Evolutionary conservation across 2,888 invertebrate genomes (phyloP).

Genomic region (Drosophila trichaetosa): DNA sequence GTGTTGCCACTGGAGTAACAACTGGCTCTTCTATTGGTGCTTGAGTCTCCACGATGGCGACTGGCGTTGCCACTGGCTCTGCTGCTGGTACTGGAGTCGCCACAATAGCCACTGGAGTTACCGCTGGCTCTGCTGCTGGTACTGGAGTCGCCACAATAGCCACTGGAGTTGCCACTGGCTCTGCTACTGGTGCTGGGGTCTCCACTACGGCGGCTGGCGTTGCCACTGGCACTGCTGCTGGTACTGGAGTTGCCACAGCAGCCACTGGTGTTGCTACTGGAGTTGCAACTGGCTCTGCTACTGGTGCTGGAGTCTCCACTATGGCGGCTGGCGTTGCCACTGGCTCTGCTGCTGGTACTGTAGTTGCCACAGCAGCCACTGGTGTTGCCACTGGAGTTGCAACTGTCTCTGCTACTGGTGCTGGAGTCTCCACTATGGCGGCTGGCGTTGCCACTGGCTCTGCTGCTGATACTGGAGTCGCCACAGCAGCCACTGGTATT

Average conservation of each 20-base stretch:
- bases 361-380: not conserved
- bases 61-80: not conserved
- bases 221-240: not conserved
- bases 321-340: not conserved
- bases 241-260: not conserved
- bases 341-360: not conserved
- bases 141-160: too few species aligned
- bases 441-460: not conserved
- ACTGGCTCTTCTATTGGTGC: not conserved
- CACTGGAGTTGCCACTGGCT: too few species aligned
- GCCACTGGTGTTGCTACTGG: too few species aligned
- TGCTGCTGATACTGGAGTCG: not conserved
- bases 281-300: too few species aligned
- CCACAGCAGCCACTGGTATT: not conserved
- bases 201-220: too few species aligned
- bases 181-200: too few species aligned
- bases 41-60: not conserved
- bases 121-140: too few species aligned
- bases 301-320: not conserved
- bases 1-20: not conserved
- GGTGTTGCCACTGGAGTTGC: not conserved
- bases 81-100: not conserved
- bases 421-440: not conserved
- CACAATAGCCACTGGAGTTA: not conserved
- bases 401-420: not conserved